Evolutionary conservation across 1,140 invertebrate species (phyloP).

Genomic region (Pogonomyrmex californicus): DNA sequence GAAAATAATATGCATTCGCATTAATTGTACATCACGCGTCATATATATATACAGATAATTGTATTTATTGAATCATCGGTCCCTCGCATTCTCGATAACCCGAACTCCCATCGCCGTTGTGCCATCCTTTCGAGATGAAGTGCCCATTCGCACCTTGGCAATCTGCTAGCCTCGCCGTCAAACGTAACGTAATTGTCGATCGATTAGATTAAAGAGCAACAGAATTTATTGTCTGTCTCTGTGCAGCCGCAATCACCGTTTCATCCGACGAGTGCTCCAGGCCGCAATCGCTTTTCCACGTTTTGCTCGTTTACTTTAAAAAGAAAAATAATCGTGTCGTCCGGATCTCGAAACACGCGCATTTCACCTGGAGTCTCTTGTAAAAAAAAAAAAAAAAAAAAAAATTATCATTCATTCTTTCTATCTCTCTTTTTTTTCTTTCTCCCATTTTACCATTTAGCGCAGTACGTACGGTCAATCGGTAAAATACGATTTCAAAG

Average conservation of each 20-base stretch:
- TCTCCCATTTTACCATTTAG: slow-evolving; percentile 15
- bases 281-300: background rate
- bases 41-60: slow-evolving; percentile 19
- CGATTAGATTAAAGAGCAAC: slow-evolving; percentile 60
- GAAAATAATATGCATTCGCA: slow-evolving; percentile 29
- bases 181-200: slow-evolving; percentile 53
- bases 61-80: slow-evolving; percentile 2
- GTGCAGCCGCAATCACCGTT: slow-evolving; percentile 45
- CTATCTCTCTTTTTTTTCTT: background rate
- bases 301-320: slow-evolving; percentile 10
- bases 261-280: slow-evolving; percentile 8
- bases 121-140: slow-evolving; percentile 5
- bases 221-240: slow-evolving; percentile 82
- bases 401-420: background rate
- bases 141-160: background rate
- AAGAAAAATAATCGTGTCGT: slow-evolving; percentile 29
- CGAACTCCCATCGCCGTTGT: slow-evolving; percentile 22
- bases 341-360: slow-evolving; percentile 56
- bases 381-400: background rate
- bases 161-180: slow-evolving; percentile 43
- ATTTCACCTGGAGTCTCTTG: slow-evolving; percentile 31
- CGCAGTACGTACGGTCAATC: slow-evolving; percentile 34
- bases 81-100: slow-evolving; percentile 10
- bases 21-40: slow-evolving; percentile 3
- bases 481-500: background rate